These are phyloP conservation scores for rabbit (Oryctolagus cuniculus) DNA, from an alignment of 2,113 vertebrate species.

Conservation along the genomic window mOryCun1.1 NC_091445.1:42627501-42628000, in stretches of 20 bases:
- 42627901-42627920: fast-evolving
- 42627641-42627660: neutral
- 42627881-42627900: neutral
- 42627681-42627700: neutral
- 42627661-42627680: neutral
- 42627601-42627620: neutral
- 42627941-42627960: neutral
- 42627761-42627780: neutral
- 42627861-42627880: neutral
- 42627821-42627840: neutral
- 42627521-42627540: neutral
- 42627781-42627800: neutral
- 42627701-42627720: neutral
- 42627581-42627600: neutral
- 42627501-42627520: neutral
- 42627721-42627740: neutral
- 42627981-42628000: neutral
- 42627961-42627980: neutral
- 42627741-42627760: neutral
- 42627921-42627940: neutral
- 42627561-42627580: neutral
- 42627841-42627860: neutral
- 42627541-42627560: neutral
- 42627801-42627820: neutral
- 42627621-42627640: neutral